phyloP scores from a whole-genome alignment of 2,113 vertebrate genomes.

The Bos javanicus region DNA sequence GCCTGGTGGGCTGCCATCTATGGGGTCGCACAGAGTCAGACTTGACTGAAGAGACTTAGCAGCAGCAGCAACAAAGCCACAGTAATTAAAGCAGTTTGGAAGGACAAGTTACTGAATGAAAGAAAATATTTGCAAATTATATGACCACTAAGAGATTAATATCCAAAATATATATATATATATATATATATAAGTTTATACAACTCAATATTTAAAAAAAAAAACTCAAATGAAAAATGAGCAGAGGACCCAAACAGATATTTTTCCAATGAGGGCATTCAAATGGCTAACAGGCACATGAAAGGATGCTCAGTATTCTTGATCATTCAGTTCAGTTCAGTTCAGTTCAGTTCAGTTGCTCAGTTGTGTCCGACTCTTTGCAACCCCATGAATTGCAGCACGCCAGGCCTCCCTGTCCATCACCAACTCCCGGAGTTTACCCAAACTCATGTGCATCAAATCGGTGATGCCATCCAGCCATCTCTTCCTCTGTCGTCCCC shows the following conservation, averaged over 20 bases:
- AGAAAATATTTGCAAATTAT: not conserved
- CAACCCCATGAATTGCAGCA: too few relatives aligned
- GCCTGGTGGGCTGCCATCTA: too few relatives aligned
- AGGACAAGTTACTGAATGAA: not conserved
- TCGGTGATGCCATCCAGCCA: too few relatives aligned
- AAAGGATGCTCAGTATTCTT: not conserved
- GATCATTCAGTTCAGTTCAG: not conserved
- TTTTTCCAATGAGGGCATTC: not conserved
- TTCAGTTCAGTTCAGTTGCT: too few relatives aligned
- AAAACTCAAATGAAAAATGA: not conserved
- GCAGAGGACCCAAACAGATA: not conserved
- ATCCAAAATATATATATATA: not conserved
- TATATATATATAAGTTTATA: not conserved
- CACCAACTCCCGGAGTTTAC: too few relatives aligned
- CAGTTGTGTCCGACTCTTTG: too few relatives aligned
- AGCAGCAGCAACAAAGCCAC: not conserved
- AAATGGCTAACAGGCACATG: not conserved
- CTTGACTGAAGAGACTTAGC: too few relatives aligned
- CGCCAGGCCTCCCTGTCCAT: too few relatives aligned
- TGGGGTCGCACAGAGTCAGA: too few relatives aligned
- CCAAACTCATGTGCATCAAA: rapidly evolving
- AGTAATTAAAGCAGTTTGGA: not conserved
- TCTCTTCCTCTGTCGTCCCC: too few relatives aligned
- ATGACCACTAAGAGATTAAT: not conserved
- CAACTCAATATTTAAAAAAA: not conserved